phyloP scores from a whole-genome alignment of 2,888 invertebrate species.

The Mythimna vitellina region DNA sequence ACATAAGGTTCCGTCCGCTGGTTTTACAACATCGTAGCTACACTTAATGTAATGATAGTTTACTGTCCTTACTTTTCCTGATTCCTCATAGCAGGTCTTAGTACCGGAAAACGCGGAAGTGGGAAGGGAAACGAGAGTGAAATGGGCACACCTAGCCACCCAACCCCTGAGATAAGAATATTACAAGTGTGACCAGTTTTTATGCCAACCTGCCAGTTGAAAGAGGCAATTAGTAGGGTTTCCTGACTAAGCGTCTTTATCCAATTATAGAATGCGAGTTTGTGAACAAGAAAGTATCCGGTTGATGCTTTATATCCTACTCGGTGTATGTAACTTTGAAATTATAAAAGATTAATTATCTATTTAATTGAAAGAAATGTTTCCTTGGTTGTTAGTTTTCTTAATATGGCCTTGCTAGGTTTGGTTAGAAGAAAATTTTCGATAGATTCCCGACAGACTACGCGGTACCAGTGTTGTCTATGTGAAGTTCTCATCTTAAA shows the following conservation, averaged over 20 bases:
- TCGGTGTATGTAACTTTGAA: neutral
- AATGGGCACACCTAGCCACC: constrained; percentile 69
- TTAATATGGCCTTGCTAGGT: neutral
- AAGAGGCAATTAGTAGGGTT: constrained; percentile 69
- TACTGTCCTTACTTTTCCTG: constrained; percentile 74
- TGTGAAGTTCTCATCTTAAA: neutral
- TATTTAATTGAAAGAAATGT: constrained; percentile 6
- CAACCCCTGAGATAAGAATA: constrained; percentile 59
- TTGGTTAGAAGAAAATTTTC: neutral
- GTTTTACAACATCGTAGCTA: constrained; percentile 28
- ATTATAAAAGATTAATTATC: constrained; percentile 10
- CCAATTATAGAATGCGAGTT: constrained; percentile 58
- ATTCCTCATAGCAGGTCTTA: constrained; percentile 71
- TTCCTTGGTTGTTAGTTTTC: neutral
- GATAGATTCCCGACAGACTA: neutral
- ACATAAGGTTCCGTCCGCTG: constrained; percentile 36
- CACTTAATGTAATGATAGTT: constrained; percentile 70
- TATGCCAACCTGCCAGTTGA: constrained; percentile 42
- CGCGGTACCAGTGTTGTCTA: neutral
- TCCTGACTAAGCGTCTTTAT: constrained; percentile 68
- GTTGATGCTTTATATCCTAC: constrained; percentile 45
- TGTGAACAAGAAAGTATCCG: constrained; percentile 47
- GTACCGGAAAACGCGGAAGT: constrained; percentile 77
- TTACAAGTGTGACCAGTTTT: constrained; percentile 59
- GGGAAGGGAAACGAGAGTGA: constrained; percentile 75